Evolutionary conservation across 2,113 vertebrate species (phyloP).

Genomic region (Cephalopterus ornatus): DNA sequence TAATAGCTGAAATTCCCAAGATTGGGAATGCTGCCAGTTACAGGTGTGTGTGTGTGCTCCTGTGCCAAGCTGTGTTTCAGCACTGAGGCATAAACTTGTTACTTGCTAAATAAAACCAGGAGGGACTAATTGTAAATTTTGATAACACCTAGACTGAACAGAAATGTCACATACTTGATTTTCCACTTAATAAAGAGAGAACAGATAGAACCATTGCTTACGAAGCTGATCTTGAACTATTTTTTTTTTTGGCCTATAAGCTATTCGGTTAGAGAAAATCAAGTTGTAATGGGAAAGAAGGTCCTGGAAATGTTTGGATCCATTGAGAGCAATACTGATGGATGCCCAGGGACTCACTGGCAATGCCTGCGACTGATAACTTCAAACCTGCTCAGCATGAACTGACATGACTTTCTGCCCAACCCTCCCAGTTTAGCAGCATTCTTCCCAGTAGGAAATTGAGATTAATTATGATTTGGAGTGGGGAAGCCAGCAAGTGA

Average conservation of each 20-base stretch:
- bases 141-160: neutral
- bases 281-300: neutral
- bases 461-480: neutral
- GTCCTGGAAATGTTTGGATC: neutral
- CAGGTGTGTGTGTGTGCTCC: neutral
- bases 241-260: neutral
- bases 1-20: neutral
- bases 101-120: neutral
- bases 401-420: fast-evolving
- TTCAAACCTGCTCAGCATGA: neutral
- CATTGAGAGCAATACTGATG: neutral
- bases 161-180: neutral
- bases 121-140: neutral
- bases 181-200: neutral
- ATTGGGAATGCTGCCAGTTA: neutral
- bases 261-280: neutral
- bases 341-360: neutral
- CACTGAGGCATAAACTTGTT: neutral
- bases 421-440: neutral
- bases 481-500: fast-evolving
- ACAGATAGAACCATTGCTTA: fast-evolving
- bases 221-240: neutral
- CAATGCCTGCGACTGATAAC: neutral
- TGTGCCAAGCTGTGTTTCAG: neutral
- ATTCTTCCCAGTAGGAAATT: neutral